Base-by-base conservation (phyloP, 2,797 vertebrate genomes). In the Acestrorhynchus altus region DNA sequence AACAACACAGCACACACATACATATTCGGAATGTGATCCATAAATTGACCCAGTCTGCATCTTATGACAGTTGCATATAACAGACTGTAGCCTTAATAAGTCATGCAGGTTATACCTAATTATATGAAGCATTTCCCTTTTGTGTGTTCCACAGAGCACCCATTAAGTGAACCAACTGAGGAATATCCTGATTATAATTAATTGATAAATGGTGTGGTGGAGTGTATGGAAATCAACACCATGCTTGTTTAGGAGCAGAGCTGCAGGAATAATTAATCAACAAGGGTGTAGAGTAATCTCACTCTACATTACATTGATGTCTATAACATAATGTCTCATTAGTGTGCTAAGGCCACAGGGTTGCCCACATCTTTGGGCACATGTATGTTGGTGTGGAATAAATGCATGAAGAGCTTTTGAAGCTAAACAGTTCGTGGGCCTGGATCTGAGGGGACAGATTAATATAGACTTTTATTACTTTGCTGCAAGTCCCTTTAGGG, bases 61-160 rank as follows among this genome's bases (percentile, higher is more conserved):
- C 60, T 57, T 74, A 74, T 68, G 56, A 51, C 80, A 80, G 75
- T 73, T 72, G 76, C 39, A 16, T 79, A 52, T 56, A 81, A 78
- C 61, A 76, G 54, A 52, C 44, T 52, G 15, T 47, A 49, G 65
- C 54, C 70, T 74, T 81, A 74, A 72, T 70, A 64, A 65, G 49
- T 47, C 60, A 67, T 20, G 59, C 69, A 76, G 81, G 67, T 81
- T 76, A 92, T 88, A 79, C 87, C 87, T 91, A 87, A 92, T 91
- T 92, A 90, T 89, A 87, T 86, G 88, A 85, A 89, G 80, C 76
- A 75, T 87, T 90, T 90, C 86, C 88, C 83, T 83, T 91, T 91
- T 79, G 77, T 12, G 0, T 56, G 79, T 87, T 88, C 82, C 77
- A 65, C 86, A 39, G 82, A 87, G 82, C 80, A 77, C 68, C 86